Evolutionary conservation across 1,140 invertebrate genomes (phyloP), one percentile per base, ranked within the genome.

Genomic region (Lysiphlebus fabarum): DNA sequence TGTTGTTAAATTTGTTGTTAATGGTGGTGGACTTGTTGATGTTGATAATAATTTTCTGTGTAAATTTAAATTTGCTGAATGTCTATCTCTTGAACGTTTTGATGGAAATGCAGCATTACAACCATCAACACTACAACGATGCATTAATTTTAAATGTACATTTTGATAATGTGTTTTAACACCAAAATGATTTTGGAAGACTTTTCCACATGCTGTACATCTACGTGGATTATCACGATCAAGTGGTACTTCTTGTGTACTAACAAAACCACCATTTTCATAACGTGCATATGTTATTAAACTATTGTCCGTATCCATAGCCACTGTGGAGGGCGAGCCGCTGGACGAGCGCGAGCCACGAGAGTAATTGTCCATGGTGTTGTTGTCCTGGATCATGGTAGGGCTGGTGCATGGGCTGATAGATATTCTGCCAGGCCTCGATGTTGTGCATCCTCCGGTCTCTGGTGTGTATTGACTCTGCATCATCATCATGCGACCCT

Each of bases 71-170:
- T 98, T 98, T 1, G 92, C 87, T 67, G 92, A 94, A 75, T 98
- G 95, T 4, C 95, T 82, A 71, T 98, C 95, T 58, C 95, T 85
- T 63, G 91, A 95, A 50, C 93, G 80, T 73, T 95, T 97, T 1
- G 94, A 96, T n/a, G 93, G 92, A 72, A 98, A 98, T 0, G 92
- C 89, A 0, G 94, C 94, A 74, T 93, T 93, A 72, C 95, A 98
- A n/a, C 95, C 95, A 61, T 96, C 93, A 4, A 97, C 90, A 62
- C 89, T 94, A 79, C 96, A 98, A 69, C 92, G 93, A 77, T 98
- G 95, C 89, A 96, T 95, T 58, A 97, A 76, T 77, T 97, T 97
- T 44, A 97, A 84, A 80, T 98, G 96, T 0, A 95, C 91, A 75
- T 93, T 96, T 81, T 95, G 93, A 77, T 95, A 97, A 71, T 98